phyloP scores from a whole-genome alignment of 2,888 invertebrate species.

The Penaeus monodon region DNA sequence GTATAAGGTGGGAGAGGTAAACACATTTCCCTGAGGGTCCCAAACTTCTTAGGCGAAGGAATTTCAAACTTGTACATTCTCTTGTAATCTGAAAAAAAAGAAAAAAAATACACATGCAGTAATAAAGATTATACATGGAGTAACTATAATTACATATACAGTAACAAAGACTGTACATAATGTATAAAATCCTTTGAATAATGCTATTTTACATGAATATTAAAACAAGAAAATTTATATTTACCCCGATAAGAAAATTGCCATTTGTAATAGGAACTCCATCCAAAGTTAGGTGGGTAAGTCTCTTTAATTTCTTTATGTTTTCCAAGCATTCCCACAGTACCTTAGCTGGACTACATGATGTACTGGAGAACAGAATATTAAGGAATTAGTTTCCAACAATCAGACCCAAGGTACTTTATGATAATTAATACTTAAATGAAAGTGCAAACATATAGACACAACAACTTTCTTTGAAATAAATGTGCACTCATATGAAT shows the following conservation, averaged over 20 bases:
- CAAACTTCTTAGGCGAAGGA: conserved; percentile 28
- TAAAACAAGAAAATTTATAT: not conserved
- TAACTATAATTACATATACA: too few relatives aligned
- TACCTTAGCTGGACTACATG: conserved; percentile 32
- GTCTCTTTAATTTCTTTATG: conserved; percentile 39
- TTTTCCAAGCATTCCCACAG: conserved; percentile 55
- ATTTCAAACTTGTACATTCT: conserved; percentile 28
- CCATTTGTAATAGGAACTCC: conserved; percentile 48
- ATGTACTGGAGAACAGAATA: not conserved
- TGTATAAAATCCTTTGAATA: not conserved
- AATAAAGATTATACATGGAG: not conserved
- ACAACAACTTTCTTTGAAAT: not conserved
- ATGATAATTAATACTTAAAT: not conserved
- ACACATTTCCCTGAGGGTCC: conserved; percentile 32
- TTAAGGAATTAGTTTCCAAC: too few relatives aligned
- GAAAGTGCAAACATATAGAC: too few relatives aligned
- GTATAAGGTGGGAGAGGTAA: conserved; percentile 12
- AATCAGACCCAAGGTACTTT: too few relatives aligned
- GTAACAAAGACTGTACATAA: not conserved
- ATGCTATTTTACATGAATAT: not conserved
- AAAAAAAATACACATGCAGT: not conserved
- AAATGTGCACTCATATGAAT: not conserved
- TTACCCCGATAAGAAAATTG: conserved; percentile 46
- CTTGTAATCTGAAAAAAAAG: conserved; percentile 28
- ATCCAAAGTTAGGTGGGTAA: conserved; percentile 59